Base-by-base conservation (phyloP, 2,888 invertebrate species). In the Siphonodentalium dalli region DNA sequence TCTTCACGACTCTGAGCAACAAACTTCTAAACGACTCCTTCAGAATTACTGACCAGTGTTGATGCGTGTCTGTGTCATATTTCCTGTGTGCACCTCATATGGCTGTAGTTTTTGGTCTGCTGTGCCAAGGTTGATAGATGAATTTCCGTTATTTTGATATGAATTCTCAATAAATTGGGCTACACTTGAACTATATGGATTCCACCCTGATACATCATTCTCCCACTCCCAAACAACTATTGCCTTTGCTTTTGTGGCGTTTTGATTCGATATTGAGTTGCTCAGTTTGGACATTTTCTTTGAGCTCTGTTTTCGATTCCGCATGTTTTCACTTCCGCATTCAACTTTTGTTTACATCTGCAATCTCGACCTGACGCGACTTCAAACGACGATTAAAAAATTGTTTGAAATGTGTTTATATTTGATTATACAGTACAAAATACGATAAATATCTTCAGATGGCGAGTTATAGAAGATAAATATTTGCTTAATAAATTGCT, bases 161-260 rank as follows among this genome's bases (percentile, higher is more conserved):
- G 66, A 60, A 37, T 63, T 58, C 58, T 77, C 77, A 27, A 77
- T 66, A 46, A 61, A 71, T 13, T 59, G 40, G 5, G 68, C 63
- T 27, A 75, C 66, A 24, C 63, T 51, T 1, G 75, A 70, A 9
- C 69, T 68, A 44, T 77, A 77, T 2, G 73, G 72, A 27, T 63
- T 59, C 74, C 75, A 77, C 8, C 53, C 53, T 20, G 71, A 69
- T 55, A 59, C 65, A 53, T 77, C 72, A 42, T 73, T 71, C 44
- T 70, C 61, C 72, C 72, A 75, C 63, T 73, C 73, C 77, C 77
- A 77, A 21, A 77, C 74, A 39, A 73, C 68, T 31, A 75, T 71
- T 9, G 62, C 61, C 31, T 37, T 49, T 13, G 42, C 21, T 29
- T 43, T 39, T 40, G 62, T 58, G 31, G 63, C 46, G 67, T 66